Base-by-base conservation (phyloP, 2,888 invertebrate genomes). In the Protophormia terraenovae region DNA sequence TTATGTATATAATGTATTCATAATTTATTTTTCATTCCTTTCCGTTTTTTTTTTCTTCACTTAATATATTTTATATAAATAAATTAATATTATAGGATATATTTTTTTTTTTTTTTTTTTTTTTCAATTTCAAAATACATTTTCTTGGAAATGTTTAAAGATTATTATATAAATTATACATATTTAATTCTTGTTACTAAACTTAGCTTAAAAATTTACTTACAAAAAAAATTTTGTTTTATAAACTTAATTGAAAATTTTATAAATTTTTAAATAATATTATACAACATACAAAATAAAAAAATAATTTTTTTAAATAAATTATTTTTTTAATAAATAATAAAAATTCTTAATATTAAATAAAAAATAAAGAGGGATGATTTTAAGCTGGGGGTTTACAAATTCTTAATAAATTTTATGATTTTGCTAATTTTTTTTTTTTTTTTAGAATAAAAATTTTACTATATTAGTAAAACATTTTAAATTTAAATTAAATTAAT, bases 391-490 rank as follows among this genome's bases (percentile, higher is more conserved):
- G n/a, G n/a, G n/a, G n/a, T n/a, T n/a, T n/a, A n/a, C n/a, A n/a
- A n/a, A n/a, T n/a, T n/a, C n/a, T n/a, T n/a, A n/a, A n/a, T n/a
- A n/a, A n/a, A n/a, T n/a, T n/a, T n/a, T n/a, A n/a, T 60, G 38
- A 62, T 24, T 66, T 64, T 35, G 77, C 78, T 69, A 78, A 73
- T n/a, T n/a, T n/a, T n/a, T n/a, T n/a, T n/a, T n/a, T n/a, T n/a
- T n/a, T n/a, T 60, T 73, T 66, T 50, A 85, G n/a, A n/a, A 64
- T 8, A 62, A 50, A 47, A 64, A 62, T 29, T 55, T 78, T 47
- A 58, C 72, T 73, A 81, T 78, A 73, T 73, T 66, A 76, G 38
- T 50, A 35, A 71, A n/a, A n/a, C n/a, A n/a, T n/a, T n/a, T n/a
- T n/a, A n/a, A n/a, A n/a, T n/a, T n/a, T n/a, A n/a, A n/a, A n/a